A percentile compares a stretch with the other conserved stretches of the same genome.
Evolutionary conservation across 2,797 vertebrate genomes (phyloP).

Genomic region (Melanotaenia boesemani): DNA sequence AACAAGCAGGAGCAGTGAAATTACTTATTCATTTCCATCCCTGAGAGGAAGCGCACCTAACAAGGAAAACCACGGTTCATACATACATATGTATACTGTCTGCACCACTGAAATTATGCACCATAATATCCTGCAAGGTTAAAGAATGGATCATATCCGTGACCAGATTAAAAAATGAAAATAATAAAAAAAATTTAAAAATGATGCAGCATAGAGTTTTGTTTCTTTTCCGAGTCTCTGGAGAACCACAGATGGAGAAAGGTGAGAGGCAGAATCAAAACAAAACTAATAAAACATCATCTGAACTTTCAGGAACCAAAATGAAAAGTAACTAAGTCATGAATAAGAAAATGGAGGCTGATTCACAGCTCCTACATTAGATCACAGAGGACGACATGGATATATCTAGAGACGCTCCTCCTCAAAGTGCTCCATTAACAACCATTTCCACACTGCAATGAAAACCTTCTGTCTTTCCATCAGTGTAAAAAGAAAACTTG

Average conservation of each 20-base stretch:
- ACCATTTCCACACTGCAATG: neutral
- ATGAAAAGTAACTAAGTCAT: constrained; percentile 2
- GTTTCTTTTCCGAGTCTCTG: neutral
- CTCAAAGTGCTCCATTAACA: neutral
- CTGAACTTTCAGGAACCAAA: neutral
- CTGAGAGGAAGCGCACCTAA: neutral
- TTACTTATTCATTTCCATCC: neutral
- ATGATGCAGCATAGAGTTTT: neutral
- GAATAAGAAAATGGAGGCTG: neutral
- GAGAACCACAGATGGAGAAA: neutral
- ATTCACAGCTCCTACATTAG: constrained; percentile 9
- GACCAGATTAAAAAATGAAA: neutral
- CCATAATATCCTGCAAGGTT: constrained; percentile 1
- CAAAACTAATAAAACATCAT: constrained; percentile 15
- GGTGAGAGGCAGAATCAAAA: constrained; percentile 12
- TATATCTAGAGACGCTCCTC: neutral
- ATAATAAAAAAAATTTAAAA: neutral
- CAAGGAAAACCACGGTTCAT: neutral
- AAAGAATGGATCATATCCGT: neutral
- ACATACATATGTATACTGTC: neutral
- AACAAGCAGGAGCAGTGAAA: neutral
- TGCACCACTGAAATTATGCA: neutral
- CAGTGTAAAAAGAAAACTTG: neutral
- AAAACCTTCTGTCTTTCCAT: neutral
- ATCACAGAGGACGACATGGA: constrained; percentile 9